Percentiles rank a stretch among this genome's conserved stretches.
phyloP scores from a whole-genome alignment of 2,888 invertebrate genomes.

The Abrostola tripartita region DNA sequence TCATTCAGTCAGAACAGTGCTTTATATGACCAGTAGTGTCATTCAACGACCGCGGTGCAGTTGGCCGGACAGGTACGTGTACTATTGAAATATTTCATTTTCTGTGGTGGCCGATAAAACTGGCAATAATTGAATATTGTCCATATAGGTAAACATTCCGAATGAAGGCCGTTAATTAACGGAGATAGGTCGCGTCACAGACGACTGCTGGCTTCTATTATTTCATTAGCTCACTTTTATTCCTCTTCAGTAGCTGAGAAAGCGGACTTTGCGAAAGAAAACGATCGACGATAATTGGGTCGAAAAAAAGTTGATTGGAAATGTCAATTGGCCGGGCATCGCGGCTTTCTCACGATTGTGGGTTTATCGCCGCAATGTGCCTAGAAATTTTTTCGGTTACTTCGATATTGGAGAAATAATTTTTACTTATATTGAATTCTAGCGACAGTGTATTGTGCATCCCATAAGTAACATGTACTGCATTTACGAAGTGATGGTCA shows the following conservation, averaged over 20 bases:
- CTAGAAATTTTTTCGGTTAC: slow-evolving; percentile 32
- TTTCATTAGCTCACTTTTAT: slow-evolving; percentile 77
- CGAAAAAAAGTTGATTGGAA: slow-evolving; percentile 69
- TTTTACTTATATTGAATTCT: background rate
- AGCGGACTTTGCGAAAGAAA: slow-evolving; percentile 59
- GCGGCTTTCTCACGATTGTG: slow-evolving; percentile 46
- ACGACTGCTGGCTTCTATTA: slow-evolving; percentile 67
- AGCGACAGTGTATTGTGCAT: background rate
- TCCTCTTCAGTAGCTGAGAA: slow-evolving; percentile 62
- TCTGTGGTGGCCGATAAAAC: slow-evolving; percentile 55
- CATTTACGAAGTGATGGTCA: no score
- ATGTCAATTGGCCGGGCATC: slow-evolving; percentile 59
- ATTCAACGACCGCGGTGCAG: slow-evolving; percentile 43
- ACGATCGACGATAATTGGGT: slow-evolving; percentile 75
- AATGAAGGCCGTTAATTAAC: slow-evolving; percentile 62
- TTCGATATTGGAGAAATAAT: slow-evolving; percentile 13
- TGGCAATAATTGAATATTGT: slow-evolving; percentile 60
- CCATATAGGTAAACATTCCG: slow-evolving; percentile 44
- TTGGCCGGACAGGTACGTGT: slow-evolving; percentile 32
- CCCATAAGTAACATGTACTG: no score
- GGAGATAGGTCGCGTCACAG: slow-evolving; percentile 53
- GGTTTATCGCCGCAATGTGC: slow-evolving; percentile 37
- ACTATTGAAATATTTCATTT: slow-evolving; percentile 40
- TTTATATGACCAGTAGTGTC: slow-evolving; percentile 49
- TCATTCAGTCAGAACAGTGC: slow-evolving; percentile 6